Conservation (phyloP, 1,140 invertebrate species). For the Drosophila parabipectinata region DNA sequence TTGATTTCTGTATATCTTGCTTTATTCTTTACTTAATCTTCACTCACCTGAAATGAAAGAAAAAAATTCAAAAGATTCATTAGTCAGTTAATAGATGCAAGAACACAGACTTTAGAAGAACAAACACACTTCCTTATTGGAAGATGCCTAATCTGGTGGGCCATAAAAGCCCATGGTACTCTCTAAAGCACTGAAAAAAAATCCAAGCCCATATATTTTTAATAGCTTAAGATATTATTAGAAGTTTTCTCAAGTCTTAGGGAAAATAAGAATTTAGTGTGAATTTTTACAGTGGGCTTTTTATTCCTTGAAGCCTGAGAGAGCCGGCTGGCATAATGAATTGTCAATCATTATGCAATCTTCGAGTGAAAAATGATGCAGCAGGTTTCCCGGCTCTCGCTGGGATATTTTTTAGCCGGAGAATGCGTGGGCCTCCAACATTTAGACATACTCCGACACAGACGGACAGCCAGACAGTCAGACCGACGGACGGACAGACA, state of each 20-base stretch:
- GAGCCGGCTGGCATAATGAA: constrained; percentile 64
- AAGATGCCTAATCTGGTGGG: constrained; percentile 60
- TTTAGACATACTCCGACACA: constrained; percentile 60
- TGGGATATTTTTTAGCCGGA: constrained; percentile 25
- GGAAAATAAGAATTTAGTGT: not conserved
- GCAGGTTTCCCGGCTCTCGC: constrained; percentile 54
- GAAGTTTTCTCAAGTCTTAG: not conserved
- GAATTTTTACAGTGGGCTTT: constrained; percentile 10
- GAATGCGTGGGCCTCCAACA: constrained; percentile 67
- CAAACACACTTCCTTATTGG: constrained; percentile 63
- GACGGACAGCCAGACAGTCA: constrained; percentile 3
- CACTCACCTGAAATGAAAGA: constrained; percentile 48
- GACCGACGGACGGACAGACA: constrained; percentile 24
- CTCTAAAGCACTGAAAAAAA: constrained; percentile 1
- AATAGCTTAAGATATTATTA: not conserved
- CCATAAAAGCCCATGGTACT: constrained; percentile 52
- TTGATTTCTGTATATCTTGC: constrained; percentile 13
- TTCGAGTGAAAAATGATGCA: constrained; percentile 78
- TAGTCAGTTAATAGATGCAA: constrained; percentile 52
- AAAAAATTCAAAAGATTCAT: constrained; percentile 53
- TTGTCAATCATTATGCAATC: constrained; percentile 81
- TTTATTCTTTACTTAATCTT: constrained; percentile 6
- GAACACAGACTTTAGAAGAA: constrained; percentile 38
- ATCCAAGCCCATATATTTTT: not conserved
- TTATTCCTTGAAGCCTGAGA: constrained; percentile 19